A percentile compares a stretch with the other conserved stretches of the same genome.
These are phyloP conservation scores for Elephas maximus DNA, from an alignment of 2,113 vertebrate species.

Conservation along the genomic window DNA sequence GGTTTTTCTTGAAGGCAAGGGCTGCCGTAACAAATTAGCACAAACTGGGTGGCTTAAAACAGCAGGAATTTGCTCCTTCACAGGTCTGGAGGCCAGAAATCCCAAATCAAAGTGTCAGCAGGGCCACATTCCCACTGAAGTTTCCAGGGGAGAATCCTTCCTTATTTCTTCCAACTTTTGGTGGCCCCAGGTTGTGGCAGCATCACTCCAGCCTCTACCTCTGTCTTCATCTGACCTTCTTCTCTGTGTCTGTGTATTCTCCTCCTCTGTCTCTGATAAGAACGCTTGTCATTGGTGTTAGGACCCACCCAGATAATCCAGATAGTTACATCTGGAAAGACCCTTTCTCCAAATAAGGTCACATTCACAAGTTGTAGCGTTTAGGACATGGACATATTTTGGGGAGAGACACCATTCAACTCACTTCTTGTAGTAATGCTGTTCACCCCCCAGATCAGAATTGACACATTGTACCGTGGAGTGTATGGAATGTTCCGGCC, in stretches of 20 bases:
- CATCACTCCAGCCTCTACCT: not conserved
- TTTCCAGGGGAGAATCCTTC: not conserved
- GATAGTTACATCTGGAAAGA: not conserved
- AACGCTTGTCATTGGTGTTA: not conserved
- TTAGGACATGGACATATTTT: not conserved
- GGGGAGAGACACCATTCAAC: not conserved
- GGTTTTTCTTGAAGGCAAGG: not conserved
- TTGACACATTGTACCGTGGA: not conserved
- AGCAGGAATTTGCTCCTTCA: not conserved
- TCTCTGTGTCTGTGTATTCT: not conserved
- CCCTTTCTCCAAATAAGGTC: not conserved
- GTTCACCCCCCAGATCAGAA: not conserved
- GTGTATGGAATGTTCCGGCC: not conserved
- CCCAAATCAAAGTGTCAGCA: not conserved
- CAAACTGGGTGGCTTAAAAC: not conserved
- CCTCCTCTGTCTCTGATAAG: not conserved
- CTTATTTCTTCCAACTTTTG: not conserved
- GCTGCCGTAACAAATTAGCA: not conserved
- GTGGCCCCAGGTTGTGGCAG: accelerated
- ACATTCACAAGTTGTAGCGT: not conserved
- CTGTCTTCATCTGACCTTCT: not conserved
- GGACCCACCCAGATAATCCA: not conserved
- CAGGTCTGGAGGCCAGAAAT: not conserved
- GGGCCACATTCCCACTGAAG: accelerated
- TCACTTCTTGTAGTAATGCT: not conserved